Percentiles rank a stretch among this genome's conserved stretches.
phyloP scores from a whole-genome alignment of 2,797 vertebrate species.

The Catharus ustulatus region DNA sequence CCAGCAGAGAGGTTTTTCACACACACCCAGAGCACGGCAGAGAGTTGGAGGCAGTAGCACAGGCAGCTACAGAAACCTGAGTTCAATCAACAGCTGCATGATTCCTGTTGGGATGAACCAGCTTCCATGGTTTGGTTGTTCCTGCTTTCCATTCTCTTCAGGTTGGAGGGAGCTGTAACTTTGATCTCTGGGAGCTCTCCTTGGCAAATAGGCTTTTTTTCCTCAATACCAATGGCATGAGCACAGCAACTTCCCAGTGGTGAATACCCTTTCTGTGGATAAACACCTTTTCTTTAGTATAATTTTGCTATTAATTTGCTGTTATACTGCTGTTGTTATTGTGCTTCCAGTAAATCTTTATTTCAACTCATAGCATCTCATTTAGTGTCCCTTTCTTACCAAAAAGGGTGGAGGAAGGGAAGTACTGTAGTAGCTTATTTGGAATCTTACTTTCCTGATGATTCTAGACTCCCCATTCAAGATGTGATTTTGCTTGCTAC shows the following conservation, averaged over 20 bases:
- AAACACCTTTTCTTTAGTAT: not conserved
- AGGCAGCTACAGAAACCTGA: not conserved
- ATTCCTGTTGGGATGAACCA: not conserved
- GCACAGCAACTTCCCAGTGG: not conserved
- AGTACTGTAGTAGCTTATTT: not conserved
- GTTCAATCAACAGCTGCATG: not conserved
- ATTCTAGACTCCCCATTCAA: not conserved
- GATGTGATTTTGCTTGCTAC: not conserved
- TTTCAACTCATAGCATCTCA: not conserved
- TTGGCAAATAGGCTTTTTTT: not conserved
- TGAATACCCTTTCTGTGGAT: not conserved
- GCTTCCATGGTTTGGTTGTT: not conserved
- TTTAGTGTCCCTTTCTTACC: not conserved
- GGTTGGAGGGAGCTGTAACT: rapidly evolving
- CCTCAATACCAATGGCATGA: too few species aligned
- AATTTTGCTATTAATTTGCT: not conserved
- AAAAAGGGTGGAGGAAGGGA: not conserved
- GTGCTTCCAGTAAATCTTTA: not conserved
- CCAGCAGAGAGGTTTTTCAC: rapidly evolving
- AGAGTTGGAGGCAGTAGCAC: not conserved
- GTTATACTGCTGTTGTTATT: not conserved
- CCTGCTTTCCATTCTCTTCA: not conserved
- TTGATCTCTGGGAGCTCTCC: not conserved
- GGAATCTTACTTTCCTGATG: not conserved
- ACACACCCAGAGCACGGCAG: rapidly evolving